Percentiles rank a stretch among this genome's conserved stretches.
Evolutionary conservation across 2,888 invertebrate species (phyloP).

Genomic region (Caradrina clavipalpis): DNA sequence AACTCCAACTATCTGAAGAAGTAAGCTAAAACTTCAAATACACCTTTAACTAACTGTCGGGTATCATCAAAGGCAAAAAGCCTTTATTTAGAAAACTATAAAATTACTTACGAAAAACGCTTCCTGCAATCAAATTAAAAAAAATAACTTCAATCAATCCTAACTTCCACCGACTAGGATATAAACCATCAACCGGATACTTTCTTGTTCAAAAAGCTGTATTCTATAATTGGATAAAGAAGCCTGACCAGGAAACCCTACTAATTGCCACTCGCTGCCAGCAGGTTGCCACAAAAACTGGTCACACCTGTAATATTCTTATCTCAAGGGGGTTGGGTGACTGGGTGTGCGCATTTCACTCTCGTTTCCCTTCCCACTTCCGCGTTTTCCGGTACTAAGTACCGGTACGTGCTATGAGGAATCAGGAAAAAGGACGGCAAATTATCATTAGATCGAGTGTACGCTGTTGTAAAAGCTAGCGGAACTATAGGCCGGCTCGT

Average conservation of each 20-base stretch:
- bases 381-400: constrained; percentile 74
- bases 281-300: constrained; percentile 55
- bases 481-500: constrained; percentile 24
- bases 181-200: constrained; percentile 40
- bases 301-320: constrained; percentile 54
- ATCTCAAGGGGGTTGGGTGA: constrained; percentile 61
- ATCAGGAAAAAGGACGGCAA: constrained; percentile 75
- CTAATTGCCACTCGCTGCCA: constrained; percentile 63
- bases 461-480: constrained; percentile 32
- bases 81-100: too few relatives aligned
- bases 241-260: constrained; percentile 68
- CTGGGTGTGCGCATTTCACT: constrained; percentile 74
- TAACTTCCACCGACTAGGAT: constrained; percentile 27
- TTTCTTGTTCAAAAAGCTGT: constrained; percentile 43
- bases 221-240: constrained; percentile 66
- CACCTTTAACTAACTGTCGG: too few relatives aligned
- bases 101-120: neutral
- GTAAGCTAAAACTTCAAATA: too few relatives aligned
- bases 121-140: constrained; percentile 8
- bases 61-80: too few relatives aligned
- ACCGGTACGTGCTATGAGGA: constrained; percentile 68
- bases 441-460: constrained; percentile 69
- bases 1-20: too few relatives aligned
- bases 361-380: constrained; percentile 73
- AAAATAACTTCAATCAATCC: constrained; percentile 7